Evolutionary conservation across 2,888 invertebrate genomes (phyloP).

Genomic region (Synergus gifuensis): DNA sequence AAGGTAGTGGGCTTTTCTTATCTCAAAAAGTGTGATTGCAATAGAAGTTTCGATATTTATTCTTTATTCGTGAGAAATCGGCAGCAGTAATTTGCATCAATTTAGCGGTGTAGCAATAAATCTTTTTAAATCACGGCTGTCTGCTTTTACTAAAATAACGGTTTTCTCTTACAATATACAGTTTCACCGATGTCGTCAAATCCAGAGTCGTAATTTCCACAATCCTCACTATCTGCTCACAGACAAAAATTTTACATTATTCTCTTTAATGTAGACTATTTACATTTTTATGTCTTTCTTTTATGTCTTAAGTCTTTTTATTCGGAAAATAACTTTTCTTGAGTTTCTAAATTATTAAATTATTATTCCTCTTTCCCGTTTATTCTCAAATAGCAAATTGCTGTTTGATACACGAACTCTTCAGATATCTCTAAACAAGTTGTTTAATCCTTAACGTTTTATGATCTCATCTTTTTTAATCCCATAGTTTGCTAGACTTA

Average conservation of each 20-base stretch:
- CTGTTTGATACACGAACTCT: too few relatives aligned
- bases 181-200: constrained; percentile 6
- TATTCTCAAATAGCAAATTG: neutral
- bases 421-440: neutral
- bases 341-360: neutral
- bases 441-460: neutral
- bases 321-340: neutral
- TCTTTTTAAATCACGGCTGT: constrained; percentile 13
- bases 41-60: neutral
- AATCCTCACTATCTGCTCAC: neutral
- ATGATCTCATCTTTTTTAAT: neutral
- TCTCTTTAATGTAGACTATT: neutral
- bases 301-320: too few relatives aligned
- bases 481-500: neutral
- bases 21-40: constrained; percentile 5
- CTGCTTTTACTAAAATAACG: constrained; percentile 11
- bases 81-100: neutral
- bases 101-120: constrained; percentile 21
- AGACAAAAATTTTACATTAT: neutral
- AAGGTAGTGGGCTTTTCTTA: neutral
- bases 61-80: neutral
- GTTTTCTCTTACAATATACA: neutral
- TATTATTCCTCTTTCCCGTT: neutral
- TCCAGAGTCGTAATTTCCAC: constrained; percentile 1
- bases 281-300: neutral